phyloP scores from a whole-genome alignment of 2,113 vertebrate species.

The Brevimyrus niger region DNA sequence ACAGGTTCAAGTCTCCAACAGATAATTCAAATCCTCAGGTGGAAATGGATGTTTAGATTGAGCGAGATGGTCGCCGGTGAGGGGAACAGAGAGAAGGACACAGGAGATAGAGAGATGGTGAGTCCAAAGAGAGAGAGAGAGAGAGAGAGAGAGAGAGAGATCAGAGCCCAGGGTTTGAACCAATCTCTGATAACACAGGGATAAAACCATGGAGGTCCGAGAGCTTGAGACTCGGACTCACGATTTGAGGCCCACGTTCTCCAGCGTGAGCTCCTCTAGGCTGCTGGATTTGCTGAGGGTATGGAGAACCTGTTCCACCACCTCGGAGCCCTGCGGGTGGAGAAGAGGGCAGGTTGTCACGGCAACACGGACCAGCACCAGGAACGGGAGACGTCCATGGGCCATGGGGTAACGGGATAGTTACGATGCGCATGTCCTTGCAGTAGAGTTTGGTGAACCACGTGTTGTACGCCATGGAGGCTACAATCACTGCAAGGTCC shows the following conservation, averaged over 20 bases:
- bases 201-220: conserved; percentile 5
- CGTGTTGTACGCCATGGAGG: conserved; percentile 84
- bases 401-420: neutral
- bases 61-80: neutral
- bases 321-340: conserved; percentile 73
- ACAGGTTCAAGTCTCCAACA: neutral
- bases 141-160: neutral
- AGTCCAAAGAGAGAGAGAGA: neutral
- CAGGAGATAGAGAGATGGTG: neutral
- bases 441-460: conserved; percentile 88
- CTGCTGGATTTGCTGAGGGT: conserved; percentile 81
- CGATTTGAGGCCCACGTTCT: conserved; percentile 82
- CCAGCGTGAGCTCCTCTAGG: conserved; percentile 83
- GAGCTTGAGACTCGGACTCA: conserved; percentile 51
- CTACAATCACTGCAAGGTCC: conserved; percentile 83
- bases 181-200: neutral
- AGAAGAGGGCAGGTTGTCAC: neutral
- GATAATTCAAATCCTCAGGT: neutral
- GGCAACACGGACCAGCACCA: neutral
- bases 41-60: neutral
- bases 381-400: conserved; percentile 6
- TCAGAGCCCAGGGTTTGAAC: neutral
- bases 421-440: conserved; percentile 81
- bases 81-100: neutral
- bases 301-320: conserved; percentile 82